Percentiles rank a stretch among this genome's conserved stretches.
These are phyloP conservation scores for Poeciliopsis gracilis DNA, from an alignment of 2,797 vertebrate genomes.

Conservation along the genomic window DNA sequence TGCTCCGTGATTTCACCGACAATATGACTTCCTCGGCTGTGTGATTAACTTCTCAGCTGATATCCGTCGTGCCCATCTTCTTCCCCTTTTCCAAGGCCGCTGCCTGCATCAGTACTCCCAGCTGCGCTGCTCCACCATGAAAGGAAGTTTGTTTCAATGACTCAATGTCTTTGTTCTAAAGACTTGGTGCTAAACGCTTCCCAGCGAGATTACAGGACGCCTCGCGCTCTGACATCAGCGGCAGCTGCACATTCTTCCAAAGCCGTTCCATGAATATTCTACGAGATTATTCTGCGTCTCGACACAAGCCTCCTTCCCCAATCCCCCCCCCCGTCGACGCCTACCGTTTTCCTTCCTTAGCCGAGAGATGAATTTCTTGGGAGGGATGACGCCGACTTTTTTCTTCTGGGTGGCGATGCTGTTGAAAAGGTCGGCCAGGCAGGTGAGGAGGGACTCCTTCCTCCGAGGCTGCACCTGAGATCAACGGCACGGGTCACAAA, in stretches of 20 bases:
- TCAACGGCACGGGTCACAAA: neutral
- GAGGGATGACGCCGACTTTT: slow-evolving; percentile 94
- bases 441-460: slow-evolving; percentile 92
- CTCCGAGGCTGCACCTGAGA: slow-evolving; percentile 86
- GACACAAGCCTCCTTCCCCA: too few relatives aligned
- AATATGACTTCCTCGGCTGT: slow-evolving; percentile 45
- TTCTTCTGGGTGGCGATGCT: slow-evolving; percentile 95
- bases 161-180: neutral
- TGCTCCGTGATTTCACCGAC: slow-evolving; percentile 22
- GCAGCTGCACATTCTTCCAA: slow-evolving; percentile 16
- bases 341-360: slow-evolving; percentile 93
- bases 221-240: neutral
- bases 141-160: slow-evolving; percentile 11
- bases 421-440: slow-evolving; percentile 92
- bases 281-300: neutral
- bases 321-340: neutral
- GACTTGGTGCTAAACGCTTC: neutral
- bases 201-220: slow-evolving; percentile 7
- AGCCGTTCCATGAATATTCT: neutral
- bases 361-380: slow-evolving; percentile 93
- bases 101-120: slow-evolving; percentile 8
- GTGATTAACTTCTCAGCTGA: slow-evolving; percentile 33
- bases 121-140: slow-evolving; percentile 11
- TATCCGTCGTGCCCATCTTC: neutral
- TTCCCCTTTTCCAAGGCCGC: neutral